phyloP scores from a whole-genome alignment of 2,113 vertebrate genomes.

The Neotragus pygmaeus region DNA sequence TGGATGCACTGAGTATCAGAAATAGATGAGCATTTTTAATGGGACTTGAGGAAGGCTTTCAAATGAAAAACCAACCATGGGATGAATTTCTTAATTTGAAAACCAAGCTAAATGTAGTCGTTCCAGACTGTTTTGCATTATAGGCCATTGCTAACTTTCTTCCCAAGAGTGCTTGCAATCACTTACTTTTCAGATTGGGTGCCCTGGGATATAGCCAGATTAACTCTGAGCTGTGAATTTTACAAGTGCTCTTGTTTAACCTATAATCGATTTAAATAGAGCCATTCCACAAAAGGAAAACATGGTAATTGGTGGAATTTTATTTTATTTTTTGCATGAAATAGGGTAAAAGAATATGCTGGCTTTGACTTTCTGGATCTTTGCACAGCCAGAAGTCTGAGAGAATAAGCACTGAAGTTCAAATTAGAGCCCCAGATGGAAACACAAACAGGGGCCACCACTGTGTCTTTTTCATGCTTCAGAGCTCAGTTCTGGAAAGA shows the following conservation, averaged over 20 bases:
- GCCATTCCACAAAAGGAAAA: conserved; percentile 51
- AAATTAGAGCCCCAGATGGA: conserved; percentile 37
- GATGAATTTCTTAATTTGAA: conserved; percentile 38
- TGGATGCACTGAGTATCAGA: background rate
- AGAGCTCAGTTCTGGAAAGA: background rate
- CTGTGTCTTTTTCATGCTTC: background rate
- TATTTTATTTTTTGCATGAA: conserved; percentile 8
- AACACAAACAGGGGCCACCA: conserved; percentile 38
- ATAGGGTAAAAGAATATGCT: conserved; percentile 20
- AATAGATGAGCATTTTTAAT: background rate
- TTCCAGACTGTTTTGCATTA: background rate
- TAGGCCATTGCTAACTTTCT: background rate
- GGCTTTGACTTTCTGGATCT: conserved; percentile 31
- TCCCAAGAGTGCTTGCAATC: background rate
- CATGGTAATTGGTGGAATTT: conserved; percentile 40
- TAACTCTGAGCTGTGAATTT: conserved; percentile 60
- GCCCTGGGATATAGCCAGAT: conserved; percentile 26
- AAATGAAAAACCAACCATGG: background rate
- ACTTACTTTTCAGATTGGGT: conserved; percentile 47
- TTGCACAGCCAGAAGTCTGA: conserved; percentile 32
- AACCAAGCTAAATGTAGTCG: background rate
- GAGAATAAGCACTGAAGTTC: background rate
- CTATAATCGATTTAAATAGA: conserved; percentile 46
- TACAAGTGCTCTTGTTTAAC: conserved; percentile 56
- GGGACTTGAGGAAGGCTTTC: conserved; percentile 15